phyloP scores from a whole-genome alignment of 2,888 invertebrate species.

The Beris morrisii region DNA sequence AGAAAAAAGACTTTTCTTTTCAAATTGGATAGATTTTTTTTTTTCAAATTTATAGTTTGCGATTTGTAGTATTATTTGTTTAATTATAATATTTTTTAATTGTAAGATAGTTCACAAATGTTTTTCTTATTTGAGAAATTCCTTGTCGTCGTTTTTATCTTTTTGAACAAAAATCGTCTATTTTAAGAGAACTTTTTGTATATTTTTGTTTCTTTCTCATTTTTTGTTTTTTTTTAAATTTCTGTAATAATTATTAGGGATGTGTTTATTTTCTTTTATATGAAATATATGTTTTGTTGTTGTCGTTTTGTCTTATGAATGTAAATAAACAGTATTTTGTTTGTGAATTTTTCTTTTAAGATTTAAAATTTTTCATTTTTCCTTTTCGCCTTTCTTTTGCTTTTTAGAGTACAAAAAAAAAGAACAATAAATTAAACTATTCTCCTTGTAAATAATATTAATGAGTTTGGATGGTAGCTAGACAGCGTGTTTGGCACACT shows the following conservation, averaged over 20 bases:
- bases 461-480: no score
- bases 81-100: constrained; percentile 2
- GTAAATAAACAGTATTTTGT: no score
- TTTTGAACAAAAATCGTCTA: constrained; percentile 12
- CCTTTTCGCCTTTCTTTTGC: background rate
- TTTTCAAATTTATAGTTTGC: constrained; percentile 12
- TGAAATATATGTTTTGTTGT: no score
- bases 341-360: constrained; percentile 16
- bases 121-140: constrained; percentile 23
- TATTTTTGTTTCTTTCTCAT: background rate
- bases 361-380: constrained; percentile 6
- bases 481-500: no score
- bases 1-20: background rate
- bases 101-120: constrained; percentile 10
- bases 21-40: background rate
- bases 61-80: constrained; percentile 10
- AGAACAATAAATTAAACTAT: no score
- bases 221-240: constrained; percentile 1
- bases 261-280: no score
- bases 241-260: constrained; percentile 16
- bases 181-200: constrained; percentile 8
- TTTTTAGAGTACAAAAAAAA: background rate
- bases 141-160: constrained; percentile 12
- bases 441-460: no score
- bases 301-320: no score